These are phyloP conservation scores for Trichoplax adhaerens DNA, from an alignment of 37 sponge, comb jelly and placozoan species.

Conservation along the genomic window DNA sequence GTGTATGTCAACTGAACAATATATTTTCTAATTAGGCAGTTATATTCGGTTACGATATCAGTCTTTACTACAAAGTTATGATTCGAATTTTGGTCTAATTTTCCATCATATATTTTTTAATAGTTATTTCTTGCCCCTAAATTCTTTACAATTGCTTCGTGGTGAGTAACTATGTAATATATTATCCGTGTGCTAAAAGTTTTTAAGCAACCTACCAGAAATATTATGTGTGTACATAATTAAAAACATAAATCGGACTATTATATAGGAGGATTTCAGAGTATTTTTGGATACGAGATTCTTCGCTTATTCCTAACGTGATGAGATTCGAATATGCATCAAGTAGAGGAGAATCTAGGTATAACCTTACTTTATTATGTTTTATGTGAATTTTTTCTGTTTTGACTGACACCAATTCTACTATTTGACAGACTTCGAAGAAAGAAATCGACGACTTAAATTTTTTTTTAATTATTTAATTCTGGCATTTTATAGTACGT, in stretches of 20 bases:
- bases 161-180: slow-evolving; percentile 17
- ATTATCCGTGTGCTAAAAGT: neutral
- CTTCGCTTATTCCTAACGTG: slow-evolving; percentile 49
- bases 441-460: no score
- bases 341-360: slow-evolving; percentile 45
- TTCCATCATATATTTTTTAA: neutral
- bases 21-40: neutral
- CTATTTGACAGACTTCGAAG: no score
- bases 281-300: slow-evolving; percentile 38
- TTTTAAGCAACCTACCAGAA: neutral
- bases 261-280: slow-evolving; percentile 39
- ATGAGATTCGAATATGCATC: slow-evolving; percentile 69
- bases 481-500: no score
- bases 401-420: no score
- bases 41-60: no score
- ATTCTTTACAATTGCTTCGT: slow-evolving; percentile 33
- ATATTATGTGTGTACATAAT: neutral
- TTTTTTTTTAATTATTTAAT: no score
- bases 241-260: neutral
- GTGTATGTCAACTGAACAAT: slow-evolving; percentile 9
- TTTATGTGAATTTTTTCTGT: no score
- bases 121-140: slow-evolving; percentile 29
- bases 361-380: no score
- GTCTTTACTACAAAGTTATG: no score
- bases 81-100: neutral